These are phyloP conservation scores for Clunio marinus DNA, from an alignment of 2,888 invertebrate genomes.

Conservation along the genomic window DNA sequence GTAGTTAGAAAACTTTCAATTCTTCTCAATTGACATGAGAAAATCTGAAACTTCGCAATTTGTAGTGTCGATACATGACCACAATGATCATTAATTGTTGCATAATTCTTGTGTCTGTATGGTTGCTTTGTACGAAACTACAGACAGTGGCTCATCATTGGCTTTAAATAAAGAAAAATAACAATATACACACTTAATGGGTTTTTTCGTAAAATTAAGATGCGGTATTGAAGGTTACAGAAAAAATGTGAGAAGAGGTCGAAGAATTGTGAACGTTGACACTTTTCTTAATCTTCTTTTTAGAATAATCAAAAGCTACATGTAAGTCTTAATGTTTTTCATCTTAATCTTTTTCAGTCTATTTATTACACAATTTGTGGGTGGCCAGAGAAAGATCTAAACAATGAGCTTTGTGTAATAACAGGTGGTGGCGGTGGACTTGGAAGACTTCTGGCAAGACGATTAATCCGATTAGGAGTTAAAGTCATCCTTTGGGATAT, in stretches of 20 bases:
- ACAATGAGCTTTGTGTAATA: conserved; percentile 74
- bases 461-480: conserved; percentile 71
- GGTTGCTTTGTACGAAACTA: too few relatives aligned
- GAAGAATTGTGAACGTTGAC: too few relatives aligned
- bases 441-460: conserved; percentile 70
- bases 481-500: conserved; percentile 87
- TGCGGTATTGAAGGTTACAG: too few relatives aligned
- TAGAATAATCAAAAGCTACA: too few relatives aligned
- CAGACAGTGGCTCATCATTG: too few relatives aligned
- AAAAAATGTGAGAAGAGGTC: too few relatives aligned
- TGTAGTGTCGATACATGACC: not conserved
- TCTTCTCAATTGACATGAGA: not conserved
- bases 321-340: not conserved
- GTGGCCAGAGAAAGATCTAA: conserved; percentile 58
- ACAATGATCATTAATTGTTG: not conserved
- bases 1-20: too few relatives aligned
- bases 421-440: conserved; percentile 88
- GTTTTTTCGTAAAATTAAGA: too few relatives aligned
- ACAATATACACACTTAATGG: too few relatives aligned
- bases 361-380: conserved; percentile 61
- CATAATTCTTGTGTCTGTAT: not conserved
- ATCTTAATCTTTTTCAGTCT: conserved; percentile 50
- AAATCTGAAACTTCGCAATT: not conserved
- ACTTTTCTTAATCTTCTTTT: not conserved
- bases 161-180: too few relatives aligned